phyloP scores from a whole-genome alignment of 2,888 invertebrate genomes.

The Xanthorhoe designata region DNA sequence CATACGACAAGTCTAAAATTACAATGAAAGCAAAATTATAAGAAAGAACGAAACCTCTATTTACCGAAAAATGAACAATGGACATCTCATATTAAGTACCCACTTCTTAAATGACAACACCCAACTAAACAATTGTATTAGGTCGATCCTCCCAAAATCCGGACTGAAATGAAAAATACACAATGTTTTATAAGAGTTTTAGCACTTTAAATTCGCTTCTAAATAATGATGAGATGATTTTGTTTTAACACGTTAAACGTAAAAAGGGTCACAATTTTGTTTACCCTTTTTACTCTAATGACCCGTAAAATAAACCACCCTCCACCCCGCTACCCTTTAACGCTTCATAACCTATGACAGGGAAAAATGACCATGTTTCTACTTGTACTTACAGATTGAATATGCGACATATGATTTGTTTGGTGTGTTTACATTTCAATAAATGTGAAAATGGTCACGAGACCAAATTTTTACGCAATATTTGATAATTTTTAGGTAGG shows the following conservation, averaged over 20 bases:
- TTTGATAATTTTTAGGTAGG: background rate
- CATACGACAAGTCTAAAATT: too few species aligned
- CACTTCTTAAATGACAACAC: background rate
- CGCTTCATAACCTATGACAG: constrained; percentile 61
- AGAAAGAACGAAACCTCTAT: background rate
- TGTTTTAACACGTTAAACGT: constrained; percentile 46
- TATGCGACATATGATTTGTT: constrained; percentile 40
- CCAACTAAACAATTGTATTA: background rate
- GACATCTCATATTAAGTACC: background rate
- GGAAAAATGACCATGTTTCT: constrained; percentile 59
- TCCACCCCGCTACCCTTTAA: constrained; percentile 60
- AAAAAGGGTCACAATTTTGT: constrained; percentile 63
- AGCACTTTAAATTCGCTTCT: constrained; percentile 37
- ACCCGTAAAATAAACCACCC: constrained; percentile 71
- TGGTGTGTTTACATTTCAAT: constrained; percentile 1
- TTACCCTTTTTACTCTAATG: constrained; percentile 75
- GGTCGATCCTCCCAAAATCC: background rate
- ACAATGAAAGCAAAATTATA: background rate
- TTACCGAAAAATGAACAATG: background rate
- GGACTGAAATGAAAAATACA: constrained; percentile 2
- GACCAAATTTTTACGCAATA: background rate
- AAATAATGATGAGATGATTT: constrained; percentile 49
- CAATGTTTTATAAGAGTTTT: constrained; percentile 36
- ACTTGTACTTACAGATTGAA: constrained; percentile 46
- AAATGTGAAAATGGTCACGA: background rate